phyloP scores from a whole-genome alignment of 2,888 invertebrate genomes.

The Rhingia rostrata region DNA sequence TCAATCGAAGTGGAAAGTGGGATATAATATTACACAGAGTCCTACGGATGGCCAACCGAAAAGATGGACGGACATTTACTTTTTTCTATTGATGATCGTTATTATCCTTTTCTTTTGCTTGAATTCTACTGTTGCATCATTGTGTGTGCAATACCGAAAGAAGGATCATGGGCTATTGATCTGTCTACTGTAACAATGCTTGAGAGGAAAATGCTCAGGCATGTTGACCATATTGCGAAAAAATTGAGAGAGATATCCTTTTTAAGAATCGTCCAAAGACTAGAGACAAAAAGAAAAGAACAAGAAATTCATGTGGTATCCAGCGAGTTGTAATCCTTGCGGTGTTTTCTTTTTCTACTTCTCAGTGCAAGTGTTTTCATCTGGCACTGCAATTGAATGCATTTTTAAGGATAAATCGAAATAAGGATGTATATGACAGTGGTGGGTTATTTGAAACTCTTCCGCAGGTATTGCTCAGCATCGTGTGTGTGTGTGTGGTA shows the following conservation, averaged over 20 bases:
- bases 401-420: slow-evolving; percentile 45
- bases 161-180: slow-evolving; percentile 71
- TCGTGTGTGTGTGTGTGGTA: slow-evolving; percentile 35
- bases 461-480: slow-evolving; percentile 22
- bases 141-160: slow-evolving; percentile 41
- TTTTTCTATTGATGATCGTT: slow-evolving; percentile 16
- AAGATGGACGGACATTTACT: slow-evolving; percentile 29
- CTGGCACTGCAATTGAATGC: slow-evolving; percentile 39
- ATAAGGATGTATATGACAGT: slow-evolving; percentile 49
- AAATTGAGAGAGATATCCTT: slow-evolving; percentile 44
- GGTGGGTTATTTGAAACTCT: slow-evolving; percentile 50
- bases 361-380: slow-evolving; percentile 59
- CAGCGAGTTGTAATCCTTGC: slow-evolving; percentile 38
- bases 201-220: slow-evolving; percentile 23
- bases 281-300: slow-evolving; percentile 15
- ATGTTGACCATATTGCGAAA: slow-evolving; percentile 72
- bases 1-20: slow-evolving; percentile 62
- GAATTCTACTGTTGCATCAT: slow-evolving; percentile 65
- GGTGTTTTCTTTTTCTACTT: slow-evolving; percentile 12
- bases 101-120: slow-evolving; percentile 51
- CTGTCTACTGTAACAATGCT: slow-evolving; percentile 47
- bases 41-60: slow-evolving; percentile 62
- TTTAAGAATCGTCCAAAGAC: slow-evolving; percentile 3
- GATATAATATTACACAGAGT: slow-evolving; percentile 54
- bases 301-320: slow-evolving; percentile 18